Evolutionary conservation across 2,113 vertebrate genomes (phyloP).

Genomic region (Pholis gunnellus): DNA sequence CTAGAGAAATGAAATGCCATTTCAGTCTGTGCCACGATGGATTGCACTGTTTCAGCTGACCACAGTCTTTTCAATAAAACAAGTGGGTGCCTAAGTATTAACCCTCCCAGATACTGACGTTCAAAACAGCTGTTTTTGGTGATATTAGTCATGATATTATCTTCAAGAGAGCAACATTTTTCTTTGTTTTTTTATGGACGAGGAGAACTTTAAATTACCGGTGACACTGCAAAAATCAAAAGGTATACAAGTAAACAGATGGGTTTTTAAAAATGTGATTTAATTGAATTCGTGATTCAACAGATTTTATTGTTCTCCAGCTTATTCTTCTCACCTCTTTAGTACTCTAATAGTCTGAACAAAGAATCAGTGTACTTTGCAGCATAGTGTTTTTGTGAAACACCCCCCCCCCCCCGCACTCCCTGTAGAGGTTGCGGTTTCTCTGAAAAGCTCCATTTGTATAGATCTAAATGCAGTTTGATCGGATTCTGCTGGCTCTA

Average conservation of each 20-base stretch:
- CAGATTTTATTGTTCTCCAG: not conserved
- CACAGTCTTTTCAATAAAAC: no score
- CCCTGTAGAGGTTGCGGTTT: constrained; percentile 25
- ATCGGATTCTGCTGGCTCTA: constrained; percentile 51
- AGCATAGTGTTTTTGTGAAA: constrained; percentile 38
- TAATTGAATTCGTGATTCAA: not conserved
- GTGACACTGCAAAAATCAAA: not conserved
- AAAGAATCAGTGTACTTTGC: constrained; percentile 32
- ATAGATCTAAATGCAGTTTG: constrained; percentile 47
- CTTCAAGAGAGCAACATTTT: no score
- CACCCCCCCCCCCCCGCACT: not conserved
- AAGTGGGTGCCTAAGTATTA: not conserved
- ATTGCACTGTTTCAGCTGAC: no score
- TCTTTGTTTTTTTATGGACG: not conserved
- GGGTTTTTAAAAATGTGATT: not conserved
- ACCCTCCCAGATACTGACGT: not conserved
- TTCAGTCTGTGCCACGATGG: no score
- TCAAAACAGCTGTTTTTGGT: not conserved
- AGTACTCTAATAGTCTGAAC: not conserved
- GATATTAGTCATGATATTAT: not conserved
- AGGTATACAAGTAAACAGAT: no score
- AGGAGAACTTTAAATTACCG: not conserved
- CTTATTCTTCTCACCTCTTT: not conserved
- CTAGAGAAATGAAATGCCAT: no score
- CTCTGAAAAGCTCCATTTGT: constrained; percentile 53